Base-by-base conservation (phyloP, 2,113 vertebrate species). In the Castor canadensis region DNA sequence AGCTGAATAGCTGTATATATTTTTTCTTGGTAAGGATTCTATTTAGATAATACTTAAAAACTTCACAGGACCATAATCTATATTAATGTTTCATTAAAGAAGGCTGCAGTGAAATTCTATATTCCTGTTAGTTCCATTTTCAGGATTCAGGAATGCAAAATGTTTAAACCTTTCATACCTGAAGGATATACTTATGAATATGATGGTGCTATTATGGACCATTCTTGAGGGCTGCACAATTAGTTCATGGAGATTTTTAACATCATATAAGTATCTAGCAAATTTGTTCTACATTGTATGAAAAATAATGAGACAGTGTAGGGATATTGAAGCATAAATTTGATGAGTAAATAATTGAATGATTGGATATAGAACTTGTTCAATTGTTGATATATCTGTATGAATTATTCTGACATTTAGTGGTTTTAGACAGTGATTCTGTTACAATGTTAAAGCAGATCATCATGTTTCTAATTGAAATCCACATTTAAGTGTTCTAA, bases 381-480 rank as follows among this genome's bases (percentile, higher is more conserved):
- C 47, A 87, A 7, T 32, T 87, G 20, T 88, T 71, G 75, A 56
- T 80, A 73, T 82, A 92, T 91, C 54, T 79, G 32, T 86, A 28
- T 93, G 22, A 93, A 79, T 82, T 76, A 80, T 62, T 75, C 35
- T 86, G 87, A 81, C 28, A 83, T 75, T 90, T 82, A 58, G 30
- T 83, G n/a, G 4, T 77, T 80, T 38, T 75, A 22, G 49, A 28
- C 24, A 58, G 32, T 79, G 26, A 24, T 54, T 95, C n/a, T 89
- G 30, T 47, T 80, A 75, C 60, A 69, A 71, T 88, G 47, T 66
- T 71, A 91, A 93, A 85, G 38, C 24, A 90, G 38, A 66, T 56
- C 7, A 40, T 81, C 56, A 71, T 73, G 49, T 69, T 87, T 93
- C 7, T 95, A 45, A 91, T 82, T 82, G 83, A 93, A 97, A 94